A percentile compares a stretch with the other conserved stretches of the same genome.
These are phyloP conservation scores for Achroia grisella DNA, from an alignment of 1,140 invertebrate genomes.

Conservation along the genomic window DNA sequence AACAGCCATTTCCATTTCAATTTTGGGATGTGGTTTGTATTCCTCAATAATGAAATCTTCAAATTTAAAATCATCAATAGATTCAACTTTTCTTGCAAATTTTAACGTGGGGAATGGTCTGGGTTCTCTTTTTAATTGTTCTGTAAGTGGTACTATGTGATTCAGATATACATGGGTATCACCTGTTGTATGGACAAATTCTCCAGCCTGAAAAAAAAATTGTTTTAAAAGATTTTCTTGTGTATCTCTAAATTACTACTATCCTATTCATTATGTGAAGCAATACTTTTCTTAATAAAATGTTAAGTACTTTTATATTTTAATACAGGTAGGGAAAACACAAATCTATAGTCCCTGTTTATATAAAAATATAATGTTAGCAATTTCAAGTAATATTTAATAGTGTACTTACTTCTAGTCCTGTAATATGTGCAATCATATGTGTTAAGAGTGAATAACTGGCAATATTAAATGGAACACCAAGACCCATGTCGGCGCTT, in stretches of 20 bases:
- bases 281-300: too few relatives aligned
- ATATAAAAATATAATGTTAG: too few relatives aligned
- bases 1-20: conserved; percentile 98
- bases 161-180: conserved; percentile 98
- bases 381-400: too few relatives aligned
- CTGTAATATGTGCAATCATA: conserved; percentile 97
- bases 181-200: conserved; percentile 97
- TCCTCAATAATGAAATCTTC: conserved; percentile 92
- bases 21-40: conserved; percentile 94
- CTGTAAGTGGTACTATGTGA: conserved; percentile 89
- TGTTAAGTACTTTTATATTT: too few relatives aligned
- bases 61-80: conserved; percentile 92
- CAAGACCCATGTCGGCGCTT: conserved; percentile 98
- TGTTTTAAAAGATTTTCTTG: not conserved
- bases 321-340: too few relatives aligned
- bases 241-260: too few relatives aligned
- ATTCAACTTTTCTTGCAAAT: conserved; percentile 61
- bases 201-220: conserved; percentile 82
- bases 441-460: conserved; percentile 96
- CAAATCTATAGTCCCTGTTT: too few relatives aligned
- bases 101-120: conserved; percentile 88
- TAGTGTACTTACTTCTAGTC: conserved; percentile 78
- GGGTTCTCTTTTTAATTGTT: conserved; percentile 89
- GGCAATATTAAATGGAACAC: conserved; percentile 99
- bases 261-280: not conserved